Evolutionary conservation across 2,888 invertebrate species (phyloP).

Genomic region (Acheta domesticus): DNA sequence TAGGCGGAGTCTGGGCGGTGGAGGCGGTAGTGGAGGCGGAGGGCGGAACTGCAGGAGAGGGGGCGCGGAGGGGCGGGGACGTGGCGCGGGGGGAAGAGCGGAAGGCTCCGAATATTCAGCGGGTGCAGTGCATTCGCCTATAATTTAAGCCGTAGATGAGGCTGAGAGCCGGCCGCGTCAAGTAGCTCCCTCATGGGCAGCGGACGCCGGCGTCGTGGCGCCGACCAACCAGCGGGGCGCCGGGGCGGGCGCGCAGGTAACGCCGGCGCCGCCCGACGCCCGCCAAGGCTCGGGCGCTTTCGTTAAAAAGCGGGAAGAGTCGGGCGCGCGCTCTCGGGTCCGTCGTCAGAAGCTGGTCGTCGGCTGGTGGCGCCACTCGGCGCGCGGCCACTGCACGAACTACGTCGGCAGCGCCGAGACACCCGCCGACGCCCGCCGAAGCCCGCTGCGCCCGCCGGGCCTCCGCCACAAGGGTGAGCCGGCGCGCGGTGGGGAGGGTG

Average conservation of each 20-base stretch:
- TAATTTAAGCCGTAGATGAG: constrained; percentile 18
- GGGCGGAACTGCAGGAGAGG: not conserved
- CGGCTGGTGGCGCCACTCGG: constrained; percentile 33
- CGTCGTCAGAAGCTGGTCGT: constrained; percentile 30
- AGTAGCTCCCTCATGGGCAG: constrained; percentile 18
- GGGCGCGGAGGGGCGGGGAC: not conserved
- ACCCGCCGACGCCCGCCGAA: not conserved
- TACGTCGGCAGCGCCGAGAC: constrained; percentile 21
- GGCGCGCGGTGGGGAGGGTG: constrained; percentile 2
- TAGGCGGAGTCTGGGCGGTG: not conserved
- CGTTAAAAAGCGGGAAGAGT: constrained; percentile 26
- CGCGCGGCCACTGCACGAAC: constrained; percentile 31
- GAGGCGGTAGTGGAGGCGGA: not conserved
- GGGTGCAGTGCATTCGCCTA: constrained; percentile 18
- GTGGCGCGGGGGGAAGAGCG: not conserved
- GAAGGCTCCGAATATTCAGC: constrained; percentile 1
- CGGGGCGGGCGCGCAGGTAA: constrained; percentile 10
- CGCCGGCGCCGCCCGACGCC: constrained; percentile 3
- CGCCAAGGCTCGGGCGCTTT: constrained; percentile 18
- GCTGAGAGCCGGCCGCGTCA: constrained; percentile 6
- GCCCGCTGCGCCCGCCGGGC: not conserved
- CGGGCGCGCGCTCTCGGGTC: constrained; percentile 30
- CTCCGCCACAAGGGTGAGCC: not conserved
- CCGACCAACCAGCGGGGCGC: constrained; percentile 18
- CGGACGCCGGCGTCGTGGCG: constrained; percentile 18